phyloP scores from a whole-genome alignment of 2,888 invertebrate species.

The Drosophila subsilvestris region DNA sequence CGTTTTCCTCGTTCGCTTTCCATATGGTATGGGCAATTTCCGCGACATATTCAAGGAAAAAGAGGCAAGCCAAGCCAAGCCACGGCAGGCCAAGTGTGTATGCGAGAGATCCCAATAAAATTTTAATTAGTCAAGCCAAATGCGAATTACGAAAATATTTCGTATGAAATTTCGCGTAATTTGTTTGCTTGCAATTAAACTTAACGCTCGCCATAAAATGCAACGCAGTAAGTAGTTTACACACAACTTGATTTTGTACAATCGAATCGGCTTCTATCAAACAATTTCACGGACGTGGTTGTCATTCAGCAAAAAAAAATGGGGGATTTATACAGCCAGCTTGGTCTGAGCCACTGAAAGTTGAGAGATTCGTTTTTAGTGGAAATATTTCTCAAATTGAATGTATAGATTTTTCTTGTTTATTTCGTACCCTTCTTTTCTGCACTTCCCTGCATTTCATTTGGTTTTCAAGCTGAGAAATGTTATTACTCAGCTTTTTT shows the following conservation, averaged over 20 bases:
- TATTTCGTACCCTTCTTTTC: background rate
- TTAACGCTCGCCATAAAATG: constrained; percentile 31
- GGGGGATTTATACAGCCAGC: background rate
- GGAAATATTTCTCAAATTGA: background rate
- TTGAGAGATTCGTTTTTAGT: background rate
- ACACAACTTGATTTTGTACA: constrained; percentile 1
- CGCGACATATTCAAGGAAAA: constrained; percentile 11
- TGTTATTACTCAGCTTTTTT: constrained; percentile 20
- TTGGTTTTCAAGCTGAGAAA: constrained; percentile 6
- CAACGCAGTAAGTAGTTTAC: constrained; percentile 29
- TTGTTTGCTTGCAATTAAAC: constrained; percentile 18
- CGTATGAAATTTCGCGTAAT: constrained; percentile 11
- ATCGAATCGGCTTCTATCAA: constrained; percentile 41
- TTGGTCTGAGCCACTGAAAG: no score
- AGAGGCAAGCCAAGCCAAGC: background rate
- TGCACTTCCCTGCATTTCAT: background rate
- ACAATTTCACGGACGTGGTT: constrained; percentile 13
- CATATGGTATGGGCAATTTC: constrained; percentile 30
- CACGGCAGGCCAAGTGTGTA: background rate
- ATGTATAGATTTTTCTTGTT: background rate
- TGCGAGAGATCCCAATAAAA: constrained; percentile 5
- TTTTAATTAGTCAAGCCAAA: constrained; percentile 18
- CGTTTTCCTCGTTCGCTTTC: constrained; percentile 27
- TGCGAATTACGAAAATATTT: constrained; percentile 12
- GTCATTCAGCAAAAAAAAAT: no score